Evolutionary conservation across 1,140 invertebrate species (phyloP).

Genomic region (Mycetomoellerius zeteki): DNA sequence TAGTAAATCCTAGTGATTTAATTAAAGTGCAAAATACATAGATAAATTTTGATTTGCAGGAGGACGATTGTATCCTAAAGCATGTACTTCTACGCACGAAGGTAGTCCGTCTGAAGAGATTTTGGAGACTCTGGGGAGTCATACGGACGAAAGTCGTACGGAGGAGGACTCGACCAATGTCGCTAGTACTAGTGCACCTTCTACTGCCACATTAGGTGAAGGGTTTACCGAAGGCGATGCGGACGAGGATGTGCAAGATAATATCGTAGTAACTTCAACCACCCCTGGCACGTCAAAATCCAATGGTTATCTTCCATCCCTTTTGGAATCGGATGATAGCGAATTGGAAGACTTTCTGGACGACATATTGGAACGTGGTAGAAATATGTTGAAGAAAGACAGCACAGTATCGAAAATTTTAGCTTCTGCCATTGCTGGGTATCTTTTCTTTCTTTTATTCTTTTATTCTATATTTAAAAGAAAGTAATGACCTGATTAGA

Average conservation of each 20-base stretch:
- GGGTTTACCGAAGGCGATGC: conserved; percentile 79
- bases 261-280: conserved; percentile 75
- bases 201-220: conserved; percentile 75
- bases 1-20: not conserved
- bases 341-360: conserved; percentile 91
- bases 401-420: conserved; percentile 82
- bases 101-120: conserved; percentile 77
- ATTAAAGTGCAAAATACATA: conserved; percentile 14
- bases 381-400: conserved; percentile 85
- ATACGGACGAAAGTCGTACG: conserved; percentile 74
- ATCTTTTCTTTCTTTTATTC: conserved; percentile 38
- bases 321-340: conserved; percentile 91
- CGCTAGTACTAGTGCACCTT: conserved; percentile 79
- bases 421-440: conserved; percentile 81
- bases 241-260: conserved; percentile 85
- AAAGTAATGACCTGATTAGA: not conserved
- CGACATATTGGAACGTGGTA: conserved; percentile 89
- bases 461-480: not conserved
- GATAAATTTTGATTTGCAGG: conserved; percentile 68
- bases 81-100: conserved; percentile 75
- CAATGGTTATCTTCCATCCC: conserved; percentile 88
- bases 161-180: conserved; percentile 77
- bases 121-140: conserved; percentile 74
- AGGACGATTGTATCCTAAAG: conserved; percentile 81
- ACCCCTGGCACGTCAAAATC: conserved; percentile 83